Conservation (phyloP, 1,140 invertebrate species). For the Chrysopa pallens region DNA sequence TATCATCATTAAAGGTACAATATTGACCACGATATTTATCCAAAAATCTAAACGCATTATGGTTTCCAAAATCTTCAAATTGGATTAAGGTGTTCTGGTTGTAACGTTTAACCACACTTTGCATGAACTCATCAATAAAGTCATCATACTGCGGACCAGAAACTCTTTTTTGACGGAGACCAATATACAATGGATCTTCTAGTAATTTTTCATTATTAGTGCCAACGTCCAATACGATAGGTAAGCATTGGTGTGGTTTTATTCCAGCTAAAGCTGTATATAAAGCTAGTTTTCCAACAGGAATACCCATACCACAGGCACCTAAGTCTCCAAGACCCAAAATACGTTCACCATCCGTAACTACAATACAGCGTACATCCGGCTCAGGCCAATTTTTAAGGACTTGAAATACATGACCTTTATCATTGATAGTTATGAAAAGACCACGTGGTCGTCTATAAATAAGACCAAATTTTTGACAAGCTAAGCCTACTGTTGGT, state of each 20-base stretch:
- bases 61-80: constrained; percentile 94
- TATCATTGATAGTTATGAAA: constrained; percentile 94
- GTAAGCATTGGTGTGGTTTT: constrained; percentile 73
- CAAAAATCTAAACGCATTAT: constrained; percentile 81
- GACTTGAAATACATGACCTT: constrained; percentile 74
- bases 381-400: constrained; percentile 75
- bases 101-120: constrained; percentile 66
- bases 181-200: constrained; percentile 79
- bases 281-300: constrained; percentile 75
- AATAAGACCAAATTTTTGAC: constrained; percentile 89
- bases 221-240: constrained; percentile 81
- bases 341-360: constrained; percentile 89
- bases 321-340: constrained; percentile 87
- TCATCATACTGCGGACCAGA: constrained; percentile 73
- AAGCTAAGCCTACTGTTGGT: constrained; percentile 82
- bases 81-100: constrained; percentile 64
- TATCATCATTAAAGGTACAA: constrained; percentile 95
- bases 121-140: constrained; percentile 96
- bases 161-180: constrained; percentile 64
- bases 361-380: constrained; percentile 77
- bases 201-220: constrained; percentile 64
- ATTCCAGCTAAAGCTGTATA: constrained; percentile 88
- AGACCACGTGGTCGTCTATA: constrained; percentile 81
- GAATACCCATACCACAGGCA: constrained; percentile 86
- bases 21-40: constrained; percentile 74